phyloP scores from a whole-genome alignment of 2,797 vertebrate genomes.

The Caiman crocodilus region DNA sequence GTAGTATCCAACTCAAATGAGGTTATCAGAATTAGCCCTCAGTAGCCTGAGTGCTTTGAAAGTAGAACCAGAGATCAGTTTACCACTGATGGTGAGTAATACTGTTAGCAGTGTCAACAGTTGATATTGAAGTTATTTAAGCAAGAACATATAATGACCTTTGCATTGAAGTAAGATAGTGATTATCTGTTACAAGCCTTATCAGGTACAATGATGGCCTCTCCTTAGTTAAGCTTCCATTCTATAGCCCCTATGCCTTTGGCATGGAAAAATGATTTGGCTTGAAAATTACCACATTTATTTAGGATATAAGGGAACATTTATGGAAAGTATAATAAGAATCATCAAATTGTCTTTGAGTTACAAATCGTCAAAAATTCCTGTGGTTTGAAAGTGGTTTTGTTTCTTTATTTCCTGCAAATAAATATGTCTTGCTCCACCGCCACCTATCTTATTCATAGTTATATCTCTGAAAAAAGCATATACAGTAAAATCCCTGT shows the following conservation, averaged over 20 bases:
- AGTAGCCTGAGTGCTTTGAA: not conserved
- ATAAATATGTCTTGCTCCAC: not conserved
- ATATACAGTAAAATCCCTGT: no score
- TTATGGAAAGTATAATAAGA: not conserved
- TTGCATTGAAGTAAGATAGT: not conserved
- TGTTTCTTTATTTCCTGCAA: not conserved
- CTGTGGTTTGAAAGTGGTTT: not conserved
- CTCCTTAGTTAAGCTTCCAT: not conserved
- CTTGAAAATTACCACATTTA: not conserved
- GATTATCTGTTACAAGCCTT: not conserved
- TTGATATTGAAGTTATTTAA: slow-evolving; percentile 15
- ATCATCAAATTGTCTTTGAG: not conserved
- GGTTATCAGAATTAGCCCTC: not conserved
- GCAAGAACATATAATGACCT: not conserved
- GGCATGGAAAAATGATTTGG: not conserved
- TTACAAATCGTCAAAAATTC: not conserved
- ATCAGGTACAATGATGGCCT: not conserved
- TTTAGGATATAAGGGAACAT: not conserved
- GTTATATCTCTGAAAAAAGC: not conserved
- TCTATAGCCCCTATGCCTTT: not conserved
- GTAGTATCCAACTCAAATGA: not conserved
- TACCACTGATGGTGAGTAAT: not conserved
- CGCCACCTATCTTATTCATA: not conserved
- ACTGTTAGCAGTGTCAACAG: not conserved
- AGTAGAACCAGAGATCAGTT: not conserved